These are phyloP conservation scores for Bombus balteatus DNA, from an alignment of 1,140 invertebrate genomes.

Conservation along the genomic window DNA sequence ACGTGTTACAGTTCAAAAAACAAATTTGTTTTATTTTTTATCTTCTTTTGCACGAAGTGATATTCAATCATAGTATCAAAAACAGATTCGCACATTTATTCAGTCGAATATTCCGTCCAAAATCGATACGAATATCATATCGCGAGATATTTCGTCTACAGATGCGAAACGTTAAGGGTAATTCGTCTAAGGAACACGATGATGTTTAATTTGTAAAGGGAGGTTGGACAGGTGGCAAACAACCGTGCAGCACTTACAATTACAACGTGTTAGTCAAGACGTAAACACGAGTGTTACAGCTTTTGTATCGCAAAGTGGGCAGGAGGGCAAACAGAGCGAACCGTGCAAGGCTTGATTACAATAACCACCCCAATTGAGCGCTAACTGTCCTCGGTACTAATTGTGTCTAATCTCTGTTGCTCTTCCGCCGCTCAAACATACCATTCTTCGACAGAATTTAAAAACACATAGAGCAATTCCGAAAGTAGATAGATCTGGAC, in stretches of 20 bases:
- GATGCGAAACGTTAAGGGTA: not conserved
- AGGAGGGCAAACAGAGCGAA: conserved; percentile 23
- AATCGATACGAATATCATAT: not conserved
- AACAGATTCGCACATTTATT: too few relatives aligned
- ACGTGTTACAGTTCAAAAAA: not conserved
- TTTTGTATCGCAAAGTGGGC: conserved; percentile 1
- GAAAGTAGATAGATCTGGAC: too few relatives aligned
- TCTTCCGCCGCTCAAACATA: not conserved
- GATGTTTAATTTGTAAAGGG: not conserved
- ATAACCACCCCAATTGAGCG: conserved; percentile 31
- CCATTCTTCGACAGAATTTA: not conserved
- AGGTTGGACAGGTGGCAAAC: too few relatives aligned
- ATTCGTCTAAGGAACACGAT: not conserved
- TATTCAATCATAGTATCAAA: too few relatives aligned
- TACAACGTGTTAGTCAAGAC: conserved; percentile 25
- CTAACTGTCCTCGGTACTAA: conserved; percentile 9
- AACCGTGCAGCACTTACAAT: not conserved
- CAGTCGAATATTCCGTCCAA: too few relatives aligned
- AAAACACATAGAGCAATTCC: too few relatives aligned
- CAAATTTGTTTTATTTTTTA: too few relatives aligned
- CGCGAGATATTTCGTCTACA: not conserved
- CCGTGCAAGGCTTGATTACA: conserved; percentile 12
- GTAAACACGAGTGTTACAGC: not conserved
- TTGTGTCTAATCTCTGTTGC: conserved; percentile 16
- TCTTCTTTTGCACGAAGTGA: too few relatives aligned